phyloP scores from a whole-genome alignment of 2,888 invertebrate species.

The Epirrhoe tristata region DNA sequence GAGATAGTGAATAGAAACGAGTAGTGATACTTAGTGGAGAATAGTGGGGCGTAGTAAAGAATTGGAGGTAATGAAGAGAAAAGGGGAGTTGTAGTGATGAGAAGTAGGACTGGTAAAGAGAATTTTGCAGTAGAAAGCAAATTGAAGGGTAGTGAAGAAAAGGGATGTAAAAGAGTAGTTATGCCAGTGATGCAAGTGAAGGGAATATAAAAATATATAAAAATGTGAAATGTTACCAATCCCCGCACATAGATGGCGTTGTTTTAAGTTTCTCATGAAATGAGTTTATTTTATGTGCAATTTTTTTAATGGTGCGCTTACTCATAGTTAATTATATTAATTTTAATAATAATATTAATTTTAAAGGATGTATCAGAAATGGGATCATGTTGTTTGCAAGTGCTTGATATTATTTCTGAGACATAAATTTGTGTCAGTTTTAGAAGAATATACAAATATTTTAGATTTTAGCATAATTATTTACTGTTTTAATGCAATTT shows the following conservation, averaged over 20 bases:
- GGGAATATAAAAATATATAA: background rate
- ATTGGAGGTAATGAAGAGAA: conserved; percentile 42
- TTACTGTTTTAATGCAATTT: too few relatives aligned
- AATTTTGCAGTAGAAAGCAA: background rate
- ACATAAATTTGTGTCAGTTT: too few relatives aligned
- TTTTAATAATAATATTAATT: too few relatives aligned
- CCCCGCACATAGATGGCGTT: conserved; percentile 19
- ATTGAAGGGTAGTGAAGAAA: background rate
- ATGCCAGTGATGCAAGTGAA: background rate
- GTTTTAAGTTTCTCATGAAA: conserved; percentile 23
- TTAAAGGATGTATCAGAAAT: too few relatives aligned
- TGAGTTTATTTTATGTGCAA: conserved; percentile 22
- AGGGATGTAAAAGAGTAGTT: background rate
- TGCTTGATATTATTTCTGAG: too few relatives aligned
- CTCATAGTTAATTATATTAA: background rate
- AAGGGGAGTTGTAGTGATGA: background rate
- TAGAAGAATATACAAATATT: too few relatives aligned
- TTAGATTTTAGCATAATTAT: too few relatives aligned
- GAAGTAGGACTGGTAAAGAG: background rate
- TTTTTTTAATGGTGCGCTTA: conserved; percentile 14
- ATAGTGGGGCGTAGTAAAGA: too few relatives aligned
- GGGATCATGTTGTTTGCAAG: too few relatives aligned
- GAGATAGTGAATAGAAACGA: too few relatives aligned
- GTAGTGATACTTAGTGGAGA: too few relatives aligned
- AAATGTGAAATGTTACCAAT: conserved; percentile 1